These are phyloP conservation scores for Plebejus anna DNA, from an alignment of 2,888 invertebrate species.

Conservation along the genomic window DNA sequence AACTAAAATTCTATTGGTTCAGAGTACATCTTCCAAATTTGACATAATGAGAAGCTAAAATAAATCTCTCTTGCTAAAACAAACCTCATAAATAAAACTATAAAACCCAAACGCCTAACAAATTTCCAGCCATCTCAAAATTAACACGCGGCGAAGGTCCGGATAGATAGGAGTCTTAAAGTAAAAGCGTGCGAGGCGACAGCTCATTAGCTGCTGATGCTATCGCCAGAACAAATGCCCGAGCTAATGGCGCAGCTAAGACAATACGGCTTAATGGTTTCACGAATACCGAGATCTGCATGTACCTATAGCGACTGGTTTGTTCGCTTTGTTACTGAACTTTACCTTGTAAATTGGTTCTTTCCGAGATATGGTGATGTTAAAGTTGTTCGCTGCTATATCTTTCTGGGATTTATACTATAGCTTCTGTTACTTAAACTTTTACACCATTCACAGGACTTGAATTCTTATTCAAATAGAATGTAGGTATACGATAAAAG, in stretches of 20 bases:
- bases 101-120: conserved; percentile 10
- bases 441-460: background rate
- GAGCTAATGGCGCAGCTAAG: conserved; percentile 41
- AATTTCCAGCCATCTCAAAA: conserved; percentile 30
- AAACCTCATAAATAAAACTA: conserved; percentile 25
- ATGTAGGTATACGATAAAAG: background rate
- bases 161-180: conserved; percentile 36
- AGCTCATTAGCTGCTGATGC: conserved; percentile 45
- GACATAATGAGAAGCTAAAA: too few relatives aligned
- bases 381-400: background rate
- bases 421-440: background rate
- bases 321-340: conserved; percentile 12
- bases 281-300: conserved; percentile 32
- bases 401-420: background rate
- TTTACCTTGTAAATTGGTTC: conserved; percentile 8
- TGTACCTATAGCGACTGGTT: conserved; percentile 22
- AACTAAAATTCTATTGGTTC: background rate
- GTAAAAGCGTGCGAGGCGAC: conserved; percentile 40
- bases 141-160: conserved; percentile 33
- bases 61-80: background rate
- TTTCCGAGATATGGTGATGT: conserved; percentile 1
- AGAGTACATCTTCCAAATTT: too few relatives aligned
- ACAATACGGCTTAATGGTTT: conserved; percentile 40
- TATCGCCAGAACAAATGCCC: conserved; percentile 44
- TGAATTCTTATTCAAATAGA: too few relatives aligned